These are phyloP conservation scores for Melinaea menophilus DNA, from an alignment of 2,888 invertebrate species.

Conservation along the genomic window DNA sequence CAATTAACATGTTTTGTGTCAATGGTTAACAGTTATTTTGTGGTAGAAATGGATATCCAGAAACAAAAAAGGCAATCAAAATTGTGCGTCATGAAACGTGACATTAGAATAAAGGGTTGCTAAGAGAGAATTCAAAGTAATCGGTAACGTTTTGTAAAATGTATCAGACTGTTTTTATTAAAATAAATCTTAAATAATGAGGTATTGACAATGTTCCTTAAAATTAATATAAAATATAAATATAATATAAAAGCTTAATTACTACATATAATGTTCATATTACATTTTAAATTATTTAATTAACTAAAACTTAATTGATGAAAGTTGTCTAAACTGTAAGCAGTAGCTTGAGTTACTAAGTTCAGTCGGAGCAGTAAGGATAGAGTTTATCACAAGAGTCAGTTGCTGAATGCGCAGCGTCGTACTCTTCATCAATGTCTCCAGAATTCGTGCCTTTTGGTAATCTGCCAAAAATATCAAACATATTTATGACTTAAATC, in stretches of 20 bases:
- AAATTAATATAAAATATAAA: background rate
- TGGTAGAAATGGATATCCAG: conserved; percentile 35
- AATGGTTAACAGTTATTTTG: conserved; percentile 63
- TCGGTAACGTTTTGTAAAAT: too few relatives aligned
- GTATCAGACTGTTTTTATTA: background rate
- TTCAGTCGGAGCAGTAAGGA: conserved; percentile 47
- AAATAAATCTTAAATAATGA: background rate
- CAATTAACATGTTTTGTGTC: conserved; percentile 66
- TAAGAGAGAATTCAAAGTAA: background rate
- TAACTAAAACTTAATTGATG: background rate
- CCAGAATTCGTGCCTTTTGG: conserved; percentile 47
- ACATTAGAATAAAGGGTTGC: conserved; percentile 13
- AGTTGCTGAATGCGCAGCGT: conserved; percentile 47
- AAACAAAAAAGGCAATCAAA: conserved; percentile 46
- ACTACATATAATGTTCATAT: too few relatives aligned
- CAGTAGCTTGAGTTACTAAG: conserved; percentile 27
- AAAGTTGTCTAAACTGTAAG: background rate
- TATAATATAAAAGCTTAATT: too few relatives aligned
- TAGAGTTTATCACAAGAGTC: conserved; percentile 55
- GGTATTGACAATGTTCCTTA: conserved; percentile 7
- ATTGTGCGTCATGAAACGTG: conserved; percentile 15
- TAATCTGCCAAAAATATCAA: conserved; percentile 45
- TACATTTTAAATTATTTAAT: too few relatives aligned
- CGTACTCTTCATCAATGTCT: conserved; percentile 49
- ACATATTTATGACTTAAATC: background rate